phyloP scores from a whole-genome alignment of 2,888 invertebrate species.

The Lochmaea crataegi region DNA sequence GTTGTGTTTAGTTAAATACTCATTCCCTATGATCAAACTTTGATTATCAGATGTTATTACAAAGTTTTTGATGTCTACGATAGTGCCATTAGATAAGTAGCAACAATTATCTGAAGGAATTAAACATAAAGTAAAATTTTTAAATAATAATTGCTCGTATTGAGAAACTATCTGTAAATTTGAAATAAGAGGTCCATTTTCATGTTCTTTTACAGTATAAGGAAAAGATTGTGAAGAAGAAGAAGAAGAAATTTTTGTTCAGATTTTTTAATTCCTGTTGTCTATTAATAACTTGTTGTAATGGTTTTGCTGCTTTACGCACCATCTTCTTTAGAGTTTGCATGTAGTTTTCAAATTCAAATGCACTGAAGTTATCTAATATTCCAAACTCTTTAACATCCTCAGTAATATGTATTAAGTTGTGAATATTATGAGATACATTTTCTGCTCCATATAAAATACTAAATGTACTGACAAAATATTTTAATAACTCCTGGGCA shows the following conservation, averaged over 20 bases:
- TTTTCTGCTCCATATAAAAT: constrained; percentile 10
- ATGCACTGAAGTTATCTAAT: constrained; percentile 31
- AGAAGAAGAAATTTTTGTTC: constrained; percentile 10
- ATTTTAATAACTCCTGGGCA: constrained; percentile 3
- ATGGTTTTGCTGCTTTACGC: constrained; percentile 23
- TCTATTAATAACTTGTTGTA: constrained; percentile 33
- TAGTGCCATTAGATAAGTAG: constrained; percentile 16
- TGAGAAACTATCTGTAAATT: constrained; percentile 14
- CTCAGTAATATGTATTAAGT: constrained; percentile 24
- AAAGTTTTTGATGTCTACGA: constrained; percentile 24
- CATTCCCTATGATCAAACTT: constrained; percentile 23
- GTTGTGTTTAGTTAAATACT: constrained; percentile 24
- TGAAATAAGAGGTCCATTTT: constrained; percentile 18
- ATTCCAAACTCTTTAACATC: constrained; percentile 24
- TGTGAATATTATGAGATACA: constrained; percentile 26
- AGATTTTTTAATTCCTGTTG: constrained; percentile 18
- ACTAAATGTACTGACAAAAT: constrained; percentile 17
- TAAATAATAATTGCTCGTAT: constrained; percentile 29
- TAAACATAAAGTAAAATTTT: constrained; percentile 18
- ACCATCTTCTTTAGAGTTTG: constrained; percentile 25
- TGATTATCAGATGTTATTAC: constrained; percentile 17
- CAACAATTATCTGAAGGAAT: constrained; percentile 26
- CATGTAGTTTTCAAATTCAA: constrained; percentile 32
- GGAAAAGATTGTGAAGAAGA: constrained; percentile 14
- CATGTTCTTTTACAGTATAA: constrained; percentile 4